Base-by-base conservation (phyloP, 2,797 vertebrate genomes). In the Poeciliopsis gracilis region DNA sequence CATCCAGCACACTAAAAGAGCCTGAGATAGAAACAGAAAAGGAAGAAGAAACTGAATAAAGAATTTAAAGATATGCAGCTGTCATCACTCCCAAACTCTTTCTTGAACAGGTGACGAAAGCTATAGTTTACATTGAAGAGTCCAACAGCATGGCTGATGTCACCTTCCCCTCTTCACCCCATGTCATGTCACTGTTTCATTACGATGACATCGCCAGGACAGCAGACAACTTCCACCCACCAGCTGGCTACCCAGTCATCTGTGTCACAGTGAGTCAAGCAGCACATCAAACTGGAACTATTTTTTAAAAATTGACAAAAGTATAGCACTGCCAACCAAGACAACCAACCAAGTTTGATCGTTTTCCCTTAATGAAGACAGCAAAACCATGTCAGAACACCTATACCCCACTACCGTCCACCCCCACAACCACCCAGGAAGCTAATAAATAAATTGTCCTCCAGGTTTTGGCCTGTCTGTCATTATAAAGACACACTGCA, bases 121-220 rank as follows among this genome's bases (percentile, higher is more conserved):
- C 95, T 47, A 97, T 98, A 69, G 95, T 99, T 72, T 98, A 98
- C 89, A 97, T 99, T n/a, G 98, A 99, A 91, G 97, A 99, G 94
- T 94, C 94, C 85, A 96, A 96, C 93, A 97, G 96, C 88, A 96
- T 97, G 97, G 97, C 97, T 1, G 98, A 98, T 20, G 97, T 98
- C 87, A 98, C 97, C 76, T 99, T 99, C 92, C 98, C 98, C 4
- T 97, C 98, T 0, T 92, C 96, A 79, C 98, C 98, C 78, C 96
- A 96, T 77, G 95, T 98, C 75, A 93, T 96, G 72, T 99, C 98
- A 10, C 93, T 99, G 79, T 91, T 98, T 83, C 94, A 96, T 80
- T 99, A 98, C 28, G 97, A 98, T 67, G 95, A 97, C 82, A 89
- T 91, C 49, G 91, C 92, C 63, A 91, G 85, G 91, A 94, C 94